Evolutionary conservation across 2,113 vertebrate genomes (phyloP).

Genomic region (Sigmodon hispidus): DNA sequence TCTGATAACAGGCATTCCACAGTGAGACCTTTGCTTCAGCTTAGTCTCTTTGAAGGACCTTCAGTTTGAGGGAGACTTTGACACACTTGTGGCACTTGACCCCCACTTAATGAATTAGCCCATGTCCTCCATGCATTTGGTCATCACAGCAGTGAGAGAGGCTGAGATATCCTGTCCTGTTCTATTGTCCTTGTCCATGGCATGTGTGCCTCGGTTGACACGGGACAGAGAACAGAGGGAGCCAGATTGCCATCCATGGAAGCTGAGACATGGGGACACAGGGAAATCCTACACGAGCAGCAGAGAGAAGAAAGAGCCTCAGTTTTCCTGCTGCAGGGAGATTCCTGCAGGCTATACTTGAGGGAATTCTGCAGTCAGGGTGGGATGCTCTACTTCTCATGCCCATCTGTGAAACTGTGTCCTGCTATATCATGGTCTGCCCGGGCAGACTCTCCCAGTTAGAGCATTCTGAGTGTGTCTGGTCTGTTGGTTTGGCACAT

Average conservation of each 20-base stretch:
- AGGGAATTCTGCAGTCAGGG: neutral
- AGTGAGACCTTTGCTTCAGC: neutral
- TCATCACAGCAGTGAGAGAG: neutral
- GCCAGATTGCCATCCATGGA: rapidly evolving
- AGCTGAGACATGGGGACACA: neutral
- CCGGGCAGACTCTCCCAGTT: neutral
- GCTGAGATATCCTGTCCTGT: neutral
- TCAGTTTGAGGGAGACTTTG: neutral
- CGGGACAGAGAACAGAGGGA: neutral
- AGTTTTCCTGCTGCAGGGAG: neutral
- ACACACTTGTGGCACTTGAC: rapidly evolving
- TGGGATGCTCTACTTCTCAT: rapidly evolving
- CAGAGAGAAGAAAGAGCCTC: neutral
- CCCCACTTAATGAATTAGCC: neutral
- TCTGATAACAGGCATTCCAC: neutral
- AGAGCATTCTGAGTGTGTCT: rapidly evolving
- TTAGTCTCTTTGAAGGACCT: neutral
- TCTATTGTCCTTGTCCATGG: neutral
- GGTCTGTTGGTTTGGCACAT: neutral
- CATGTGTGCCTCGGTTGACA: rapidly evolving
- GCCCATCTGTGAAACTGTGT: rapidly evolving
- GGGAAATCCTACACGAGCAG: neutral
- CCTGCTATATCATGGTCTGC: rapidly evolving
- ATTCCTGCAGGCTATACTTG: neutral
- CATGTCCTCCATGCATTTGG: neutral